phyloP scores from a whole-genome alignment of 1,140 invertebrate genomes.

The Nasonia vitripennis region DNA sequence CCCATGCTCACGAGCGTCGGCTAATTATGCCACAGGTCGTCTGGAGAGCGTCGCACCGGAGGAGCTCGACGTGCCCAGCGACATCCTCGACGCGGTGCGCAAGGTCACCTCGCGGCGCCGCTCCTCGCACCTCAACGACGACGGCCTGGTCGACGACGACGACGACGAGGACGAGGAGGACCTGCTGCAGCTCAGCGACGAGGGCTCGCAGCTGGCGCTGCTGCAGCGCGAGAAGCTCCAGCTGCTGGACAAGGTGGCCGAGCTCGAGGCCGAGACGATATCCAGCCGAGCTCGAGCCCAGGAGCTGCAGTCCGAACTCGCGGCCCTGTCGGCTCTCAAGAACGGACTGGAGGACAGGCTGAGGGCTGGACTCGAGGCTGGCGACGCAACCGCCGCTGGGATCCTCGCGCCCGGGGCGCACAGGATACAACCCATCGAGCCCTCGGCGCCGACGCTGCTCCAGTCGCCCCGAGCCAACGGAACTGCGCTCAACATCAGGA shows the following conservation, averaged over 20 bases:
- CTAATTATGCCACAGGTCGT: constrained; percentile 53
- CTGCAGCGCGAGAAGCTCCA: constrained; percentile 83
- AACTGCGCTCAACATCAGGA: constrained; percentile 56
- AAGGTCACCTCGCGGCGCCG: constrained; percentile 58
- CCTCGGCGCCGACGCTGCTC: constrained; percentile 43
- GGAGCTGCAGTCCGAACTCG: constrained; percentile 79
- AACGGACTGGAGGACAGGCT: constrained; percentile 80
- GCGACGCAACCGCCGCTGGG: constrained; percentile 52
- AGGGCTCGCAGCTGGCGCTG: constrained; percentile 62
- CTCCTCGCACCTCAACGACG: neutral
- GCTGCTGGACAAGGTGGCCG: constrained; percentile 81
- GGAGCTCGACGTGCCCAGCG: constrained; percentile 64
- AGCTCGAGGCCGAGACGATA: constrained; percentile 83
- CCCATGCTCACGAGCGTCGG: too few relatives aligned
- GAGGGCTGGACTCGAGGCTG: constrained; percentile 70
- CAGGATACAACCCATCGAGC: constrained; percentile 62
- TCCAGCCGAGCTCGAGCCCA: constrained; percentile 79
- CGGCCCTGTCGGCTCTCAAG: constrained; percentile 77
- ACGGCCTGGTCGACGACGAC: neutral
- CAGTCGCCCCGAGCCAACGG: constrained; percentile 60
- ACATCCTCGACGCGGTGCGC: constrained; percentile 71
- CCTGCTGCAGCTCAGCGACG: neutral
- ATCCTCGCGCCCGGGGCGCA: constrained; percentile 60
- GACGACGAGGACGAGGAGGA: neutral
- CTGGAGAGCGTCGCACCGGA: constrained; percentile 69